Evolutionary conservation across 2,797 vertebrate genomes (phyloP).

Genomic region (Aratinga solstitialis): DNA sequence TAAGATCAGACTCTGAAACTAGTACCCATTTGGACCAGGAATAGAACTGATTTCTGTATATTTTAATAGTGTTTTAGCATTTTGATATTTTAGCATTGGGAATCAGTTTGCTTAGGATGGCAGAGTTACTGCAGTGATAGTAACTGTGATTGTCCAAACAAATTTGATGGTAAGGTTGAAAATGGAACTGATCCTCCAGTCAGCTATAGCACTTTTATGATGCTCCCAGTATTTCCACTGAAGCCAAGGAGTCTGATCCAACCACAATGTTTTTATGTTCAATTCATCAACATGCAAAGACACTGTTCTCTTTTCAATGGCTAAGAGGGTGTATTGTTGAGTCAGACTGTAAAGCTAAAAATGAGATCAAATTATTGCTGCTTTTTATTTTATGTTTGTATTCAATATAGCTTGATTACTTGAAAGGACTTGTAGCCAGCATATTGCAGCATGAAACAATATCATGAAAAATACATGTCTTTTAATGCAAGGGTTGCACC

Average conservation of each 20-base stretch:
- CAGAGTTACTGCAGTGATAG: not conserved
- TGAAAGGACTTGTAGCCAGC: slow-evolving; percentile 72
- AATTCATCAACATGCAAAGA: slow-evolving; percentile 48
- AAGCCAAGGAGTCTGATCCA: slow-evolving; percentile 32
- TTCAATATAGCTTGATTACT: slow-evolving; percentile 75
- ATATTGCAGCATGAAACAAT: slow-evolving; percentile 63
- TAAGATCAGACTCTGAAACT: not conserved
- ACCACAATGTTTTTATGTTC: slow-evolving; percentile 51
- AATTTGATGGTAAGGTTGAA: slow-evolving; percentile 26
- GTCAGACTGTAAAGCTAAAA: slow-evolving; percentile 53
- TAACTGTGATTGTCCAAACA: slow-evolving; percentile 18
- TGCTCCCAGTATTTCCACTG: not conserved
- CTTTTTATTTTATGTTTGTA: slow-evolving; percentile 73
- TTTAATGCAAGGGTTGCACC: slow-evolving; percentile 69
- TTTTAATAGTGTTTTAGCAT: not conserved
- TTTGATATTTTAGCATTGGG: slow-evolving; percentile 18
- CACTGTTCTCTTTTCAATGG: not conserved
- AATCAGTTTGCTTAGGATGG: not conserved
- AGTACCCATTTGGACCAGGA: slow-evolving; percentile 6
- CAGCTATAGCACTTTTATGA: not conserved
- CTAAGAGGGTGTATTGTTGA: slow-evolving; percentile 19
- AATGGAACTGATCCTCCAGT: slow-evolving; percentile 20
- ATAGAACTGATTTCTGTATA: not conserved
- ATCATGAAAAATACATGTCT: slow-evolving; percentile 80
- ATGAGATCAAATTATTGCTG: slow-evolving; percentile 64